Evolutionary conservation across 2,797 vertebrate genomes (phyloP).

Genomic region (Lepilemur septentrionalis): DNA sequence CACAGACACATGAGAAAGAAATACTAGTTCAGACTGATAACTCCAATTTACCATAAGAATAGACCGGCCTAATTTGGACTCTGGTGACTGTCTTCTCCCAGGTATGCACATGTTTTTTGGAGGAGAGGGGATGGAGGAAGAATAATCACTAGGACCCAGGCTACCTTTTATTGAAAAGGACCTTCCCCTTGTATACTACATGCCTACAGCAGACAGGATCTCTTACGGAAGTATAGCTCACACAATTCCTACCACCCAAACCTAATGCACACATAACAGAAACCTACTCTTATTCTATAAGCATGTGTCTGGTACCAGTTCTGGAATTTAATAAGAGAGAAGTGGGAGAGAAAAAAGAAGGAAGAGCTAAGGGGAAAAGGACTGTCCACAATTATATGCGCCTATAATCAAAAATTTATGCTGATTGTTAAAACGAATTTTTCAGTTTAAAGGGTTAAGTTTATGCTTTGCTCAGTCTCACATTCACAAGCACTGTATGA

Average conservation of each 20-base stretch:
- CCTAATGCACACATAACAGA: not conserved
- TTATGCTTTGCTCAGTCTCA: not conserved
- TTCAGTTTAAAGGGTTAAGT: not conserved
- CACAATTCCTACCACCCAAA: not conserved
- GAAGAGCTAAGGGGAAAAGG: not conserved
- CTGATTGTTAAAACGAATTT: not conserved
- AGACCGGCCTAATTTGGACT: not conserved
- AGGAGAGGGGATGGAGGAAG: not conserved
- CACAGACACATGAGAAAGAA: not conserved
- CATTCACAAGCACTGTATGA: not conserved
- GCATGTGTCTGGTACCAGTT: not conserved
- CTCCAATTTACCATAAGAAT: not conserved
- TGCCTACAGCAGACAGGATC: not conserved
- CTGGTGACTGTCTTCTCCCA: not conserved
- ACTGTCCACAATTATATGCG: not conserved
- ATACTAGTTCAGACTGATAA: not conserved
- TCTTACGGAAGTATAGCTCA: not conserved
- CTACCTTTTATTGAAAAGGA: not conserved
- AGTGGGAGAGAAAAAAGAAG: not conserved
- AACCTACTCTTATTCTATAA: not conserved
- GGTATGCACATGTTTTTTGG: not conserved
- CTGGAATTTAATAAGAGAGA: not conserved
- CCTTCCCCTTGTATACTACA: not conserved
- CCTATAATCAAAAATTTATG: not conserved
- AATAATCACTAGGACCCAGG: not conserved